Conservation (phyloP, 2,888 invertebrate genomes). For the Metacarcinus magister region DNA sequence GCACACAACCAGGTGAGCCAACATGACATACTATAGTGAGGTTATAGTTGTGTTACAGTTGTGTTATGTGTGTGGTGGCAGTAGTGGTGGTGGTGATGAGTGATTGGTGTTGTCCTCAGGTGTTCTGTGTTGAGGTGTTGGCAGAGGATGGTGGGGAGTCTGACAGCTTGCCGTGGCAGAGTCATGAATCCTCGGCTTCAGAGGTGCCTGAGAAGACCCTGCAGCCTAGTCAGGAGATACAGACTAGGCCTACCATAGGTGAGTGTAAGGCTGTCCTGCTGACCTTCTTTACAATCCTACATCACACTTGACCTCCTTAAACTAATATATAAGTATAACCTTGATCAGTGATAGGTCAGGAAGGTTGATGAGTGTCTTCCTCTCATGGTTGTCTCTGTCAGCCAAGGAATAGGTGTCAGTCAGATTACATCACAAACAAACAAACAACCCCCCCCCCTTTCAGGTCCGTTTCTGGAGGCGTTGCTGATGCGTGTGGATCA, state of each 20-base stretch:
- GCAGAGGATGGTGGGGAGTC: conserved; percentile 32
- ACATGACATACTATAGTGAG: background rate
- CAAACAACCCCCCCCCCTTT: background rate
- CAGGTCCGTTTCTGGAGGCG: conserved; percentile 91
- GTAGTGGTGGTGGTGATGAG: background rate
- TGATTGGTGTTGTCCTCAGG: conserved; percentile 49
- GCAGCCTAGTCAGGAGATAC: conserved; percentile 50
- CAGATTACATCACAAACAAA: too few relatives aligned
- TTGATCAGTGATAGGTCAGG: too few relatives aligned
- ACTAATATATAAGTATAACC: too few relatives aligned
- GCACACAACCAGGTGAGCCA: conserved; percentile 6
- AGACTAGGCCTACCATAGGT: conserved; percentile 76
- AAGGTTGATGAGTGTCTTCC: too few relatives aligned
- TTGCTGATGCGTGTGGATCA: conserved; percentile 92
- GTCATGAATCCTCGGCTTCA: conserved; percentile 72
- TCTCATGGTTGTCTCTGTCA: too few relatives aligned
- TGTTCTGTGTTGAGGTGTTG: conserved; percentile 66
- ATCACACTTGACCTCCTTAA: background rate
- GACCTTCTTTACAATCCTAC: background rate
- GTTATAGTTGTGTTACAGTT: background rate
- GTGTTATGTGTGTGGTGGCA: background rate
- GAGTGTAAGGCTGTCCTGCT: background rate
- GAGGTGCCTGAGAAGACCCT: conserved; percentile 64
- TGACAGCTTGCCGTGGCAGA: conserved; percentile 71
- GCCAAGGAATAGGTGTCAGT: too few relatives aligned